Percentiles rank a stretch among this genome's conserved stretches.
phyloP scores from a whole-genome alignment of 2,888 invertebrate genomes.

The Atethmia centrago region DNA sequence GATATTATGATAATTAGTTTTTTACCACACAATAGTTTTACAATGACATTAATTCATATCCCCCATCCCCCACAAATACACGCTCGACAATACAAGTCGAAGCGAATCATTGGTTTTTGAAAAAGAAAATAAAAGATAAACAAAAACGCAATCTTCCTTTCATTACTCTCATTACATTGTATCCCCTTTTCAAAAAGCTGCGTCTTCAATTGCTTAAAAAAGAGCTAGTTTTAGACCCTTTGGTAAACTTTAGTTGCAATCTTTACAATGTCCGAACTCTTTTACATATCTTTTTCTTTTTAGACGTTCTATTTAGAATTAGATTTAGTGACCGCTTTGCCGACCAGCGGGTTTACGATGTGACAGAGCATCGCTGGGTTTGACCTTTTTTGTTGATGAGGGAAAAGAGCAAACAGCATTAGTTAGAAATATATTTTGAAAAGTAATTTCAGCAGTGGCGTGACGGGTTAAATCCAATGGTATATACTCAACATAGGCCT shows the following conservation, averaged over 20 bases:
- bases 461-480: background rate
- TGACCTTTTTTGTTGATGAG: slow-evolving; percentile 71
- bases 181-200: slow-evolving; percentile 41
- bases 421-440: background rate
- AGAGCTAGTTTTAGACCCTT: slow-evolving; percentile 55
- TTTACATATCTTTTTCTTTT: slow-evolving; percentile 67
- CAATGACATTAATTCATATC: slow-evolving; percentile 31
- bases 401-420: slow-evolving; percentile 29
- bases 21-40: slow-evolving; percentile 52
- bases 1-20: slow-evolving; percentile 63
- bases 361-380: slow-evolving; percentile 80
- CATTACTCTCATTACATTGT: slow-evolving; percentile 46
- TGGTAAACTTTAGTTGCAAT: slow-evolving; percentile 57
- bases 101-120: slow-evolving; percentile 52
- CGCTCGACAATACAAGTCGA: slow-evolving; percentile 47
- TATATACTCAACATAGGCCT: background rate
- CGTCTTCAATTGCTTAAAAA: slow-evolving; percentile 47
- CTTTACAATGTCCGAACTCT: slow-evolving; percentile 66
- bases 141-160: slow-evolving; percentile 43
- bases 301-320: slow-evolving; percentile 74
- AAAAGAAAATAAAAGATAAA: slow-evolving; percentile 19
- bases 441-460: background rate
- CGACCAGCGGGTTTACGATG: slow-evolving; percentile 80
- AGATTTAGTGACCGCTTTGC: slow-evolving; percentile 83
- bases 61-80: slow-evolving; percentile 28